These are phyloP conservation scores for Tauraco erythrolophus DNA, from an alignment of 2,113 vertebrate genomes.

Conservation along the genomic window DNA sequence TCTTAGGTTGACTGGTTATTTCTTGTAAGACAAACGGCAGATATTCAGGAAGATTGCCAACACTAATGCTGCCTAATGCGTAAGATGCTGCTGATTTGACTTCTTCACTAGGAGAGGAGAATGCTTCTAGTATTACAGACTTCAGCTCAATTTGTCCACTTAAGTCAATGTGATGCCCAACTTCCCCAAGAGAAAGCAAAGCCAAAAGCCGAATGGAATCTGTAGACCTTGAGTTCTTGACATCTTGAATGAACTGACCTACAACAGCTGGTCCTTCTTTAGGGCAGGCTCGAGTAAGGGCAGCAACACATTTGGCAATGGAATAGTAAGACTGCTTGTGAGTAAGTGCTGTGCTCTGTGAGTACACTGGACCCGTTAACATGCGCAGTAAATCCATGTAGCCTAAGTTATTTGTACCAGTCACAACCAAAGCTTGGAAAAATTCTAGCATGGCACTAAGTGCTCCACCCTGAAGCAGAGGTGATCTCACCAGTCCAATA, in stretches of 20 bases:
- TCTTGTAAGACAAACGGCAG: slow-evolving; percentile 98
- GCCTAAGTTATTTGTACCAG: slow-evolving; percentile 90
- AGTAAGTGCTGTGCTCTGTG: slow-evolving; percentile 92
- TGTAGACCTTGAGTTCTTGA: slow-evolving; percentile 97
- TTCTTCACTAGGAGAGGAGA: slow-evolving; percentile 98
- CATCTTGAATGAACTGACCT: slow-evolving; percentile 98
- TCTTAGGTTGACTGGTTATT: slow-evolving; percentile 95
- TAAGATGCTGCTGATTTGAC: slow-evolving; percentile 98
- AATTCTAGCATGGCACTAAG: slow-evolving; percentile 98
- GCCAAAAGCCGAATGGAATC: slow-evolving; percentile 97
- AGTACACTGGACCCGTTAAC: slow-evolving; percentile 96
- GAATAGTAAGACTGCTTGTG: slow-evolving; percentile 99
- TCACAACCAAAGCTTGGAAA: slow-evolving; percentile 95
- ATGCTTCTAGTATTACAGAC: slow-evolving; percentile 96
- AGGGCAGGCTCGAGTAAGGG: slow-evolving; percentile 94
- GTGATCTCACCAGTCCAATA: slow-evolving; percentile 92
- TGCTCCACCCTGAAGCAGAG: slow-evolving; percentile 95
- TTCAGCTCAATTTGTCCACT: slow-evolving; percentile 96
- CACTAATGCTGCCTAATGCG: slow-evolving; percentile 95
- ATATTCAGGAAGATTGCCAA: slow-evolving; percentile 97
- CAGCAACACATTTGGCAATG: slow-evolving; percentile 98
- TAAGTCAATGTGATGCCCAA: slow-evolving; percentile 97
- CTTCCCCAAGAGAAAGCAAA: slow-evolving; percentile 95
- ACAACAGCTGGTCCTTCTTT: slow-evolving; percentile 96
- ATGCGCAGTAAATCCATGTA: slow-evolving; percentile 98